Base-by-base conservation (phyloP, 2,113 vertebrate genomes). In the Pluvianellus socialis region DNA sequence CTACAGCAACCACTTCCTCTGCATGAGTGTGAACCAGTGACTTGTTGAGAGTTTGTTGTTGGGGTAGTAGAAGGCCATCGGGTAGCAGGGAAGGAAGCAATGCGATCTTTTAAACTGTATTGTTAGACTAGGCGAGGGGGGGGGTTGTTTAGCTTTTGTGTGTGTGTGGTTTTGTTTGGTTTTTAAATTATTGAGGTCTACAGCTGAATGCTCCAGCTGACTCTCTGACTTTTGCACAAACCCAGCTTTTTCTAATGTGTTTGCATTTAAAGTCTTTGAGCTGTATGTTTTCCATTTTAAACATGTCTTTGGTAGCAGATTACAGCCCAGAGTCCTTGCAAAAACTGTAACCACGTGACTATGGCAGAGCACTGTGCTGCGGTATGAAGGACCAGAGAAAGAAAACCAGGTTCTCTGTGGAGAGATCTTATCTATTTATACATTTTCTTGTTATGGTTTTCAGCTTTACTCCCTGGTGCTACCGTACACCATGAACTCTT, bases 401-500 rank as follows among this genome's bases (percentile, higher is more conserved):
- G 73, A 94, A 82, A 88, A 50, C 32, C 70, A 82, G 62, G 66
- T 76, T 89, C 33, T 63, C 59, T 47, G 0, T 45, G 52, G 16
- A 66, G 73, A 81, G 73, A 42, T 72, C 47, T 38, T 79, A n/a
- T 68, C 92, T 96, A 79, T 96, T 92, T 95, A 70, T 95, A 70
- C 53, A 45, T 75, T 52, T 65, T 59, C 56, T 89, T 87, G 83
- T 97, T 91, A 28, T 4, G 61, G 62, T 50, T 95, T 92, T 91
- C 74, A 33, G 86, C 76, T 94, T 55, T 94, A 82, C 85, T 95
- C 96, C 92, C 95, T 94, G 80, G 73, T 91, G 92, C 80, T 94
- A 61, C 94, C 11, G 38, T 68, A 72, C 84, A 49, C 86, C 88
- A 23, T 53, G 80, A 96, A 75, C 94, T 68, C 70, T 90, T 75